phyloP scores from a whole-genome alignment of 2,888 invertebrate species.

The Teleiodes luculella region DNA sequence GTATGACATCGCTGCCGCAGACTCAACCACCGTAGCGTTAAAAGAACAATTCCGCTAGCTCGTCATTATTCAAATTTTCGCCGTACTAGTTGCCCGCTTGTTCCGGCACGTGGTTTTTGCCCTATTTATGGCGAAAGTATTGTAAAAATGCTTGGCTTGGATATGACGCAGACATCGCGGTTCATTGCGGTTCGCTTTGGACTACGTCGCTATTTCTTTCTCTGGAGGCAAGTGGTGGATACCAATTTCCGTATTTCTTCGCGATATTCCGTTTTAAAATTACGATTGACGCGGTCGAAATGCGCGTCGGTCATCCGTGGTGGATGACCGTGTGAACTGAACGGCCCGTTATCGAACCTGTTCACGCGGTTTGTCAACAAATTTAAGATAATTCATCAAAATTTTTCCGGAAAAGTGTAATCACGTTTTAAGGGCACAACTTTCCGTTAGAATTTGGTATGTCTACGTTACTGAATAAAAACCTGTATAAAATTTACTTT shows the following conservation, averaged over 20 bases:
- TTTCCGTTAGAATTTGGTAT: background rate
- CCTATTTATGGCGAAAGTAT: constrained; percentile 49
- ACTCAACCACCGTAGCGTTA: constrained; percentile 65
- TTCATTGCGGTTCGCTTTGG: background rate
- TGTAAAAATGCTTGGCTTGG: background rate
- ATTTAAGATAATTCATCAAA: background rate
- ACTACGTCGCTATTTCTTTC: background rate
- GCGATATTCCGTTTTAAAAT: constrained; percentile 55
- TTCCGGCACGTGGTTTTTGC: constrained; percentile 73
- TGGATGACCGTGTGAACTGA: constrained; percentile 74
- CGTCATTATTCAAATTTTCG: constrained; percentile 77
- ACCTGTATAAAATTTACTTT: no score
- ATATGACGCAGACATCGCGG: background rate
- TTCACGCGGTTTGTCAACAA: constrained; percentile 46
- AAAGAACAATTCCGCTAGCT: constrained; percentile 71
- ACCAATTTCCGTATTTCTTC: no score
- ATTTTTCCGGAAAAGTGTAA: constrained; percentile 7
- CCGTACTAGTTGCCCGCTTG: constrained; percentile 75
- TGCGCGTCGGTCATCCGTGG: constrained; percentile 71
- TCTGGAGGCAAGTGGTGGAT: background rate
- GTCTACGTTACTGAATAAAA: no score
- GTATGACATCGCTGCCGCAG: constrained; percentile 35
- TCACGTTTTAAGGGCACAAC: background rate
- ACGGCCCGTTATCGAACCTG: constrained; percentile 66
- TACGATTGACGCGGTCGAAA: constrained; percentile 72